Evolutionary conservation across 2,797 vertebrate genomes (phyloP).

Genomic region (Acrocephalus scirpaceus): DNA sequence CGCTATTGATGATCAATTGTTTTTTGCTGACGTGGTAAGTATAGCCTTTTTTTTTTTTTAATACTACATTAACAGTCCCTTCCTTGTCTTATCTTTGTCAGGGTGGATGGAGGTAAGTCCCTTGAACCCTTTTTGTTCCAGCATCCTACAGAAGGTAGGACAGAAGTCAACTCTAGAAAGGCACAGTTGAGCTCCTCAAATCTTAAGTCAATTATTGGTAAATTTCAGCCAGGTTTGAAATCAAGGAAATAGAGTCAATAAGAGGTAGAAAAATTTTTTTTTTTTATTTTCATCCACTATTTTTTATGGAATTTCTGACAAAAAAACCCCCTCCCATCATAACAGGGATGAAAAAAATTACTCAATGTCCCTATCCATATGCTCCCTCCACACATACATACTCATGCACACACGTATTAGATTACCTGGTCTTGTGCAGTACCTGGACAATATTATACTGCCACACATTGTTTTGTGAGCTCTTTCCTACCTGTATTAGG

Average conservation of each 20-base stretch:
- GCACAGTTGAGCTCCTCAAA: neutral
- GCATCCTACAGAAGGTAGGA: neutral
- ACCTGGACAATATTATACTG: neutral
- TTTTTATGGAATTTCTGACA: neutral
- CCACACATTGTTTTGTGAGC: neutral
- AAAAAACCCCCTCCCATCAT: neutral
- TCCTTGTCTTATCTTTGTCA: neutral
- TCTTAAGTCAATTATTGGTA: neutral
- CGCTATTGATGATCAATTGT: slow-evolving; percentile 53
- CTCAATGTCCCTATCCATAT: neutral
- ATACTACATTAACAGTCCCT: neutral
- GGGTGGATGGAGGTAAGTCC: neutral
- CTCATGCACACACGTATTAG: neutral
- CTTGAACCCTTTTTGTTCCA: neutral
- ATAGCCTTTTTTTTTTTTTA: slow-evolving; percentile 7
- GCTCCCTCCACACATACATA: neutral
- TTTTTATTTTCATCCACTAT: neutral
- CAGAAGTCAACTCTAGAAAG: neutral
- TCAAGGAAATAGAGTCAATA: neutral
- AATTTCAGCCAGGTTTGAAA: neutral
- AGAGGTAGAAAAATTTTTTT: neutral
- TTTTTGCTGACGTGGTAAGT: slow-evolving; percentile 57
- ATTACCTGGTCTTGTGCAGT: neutral
- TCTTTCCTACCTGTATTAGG: neutral
- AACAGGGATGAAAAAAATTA: neutral